Evolutionary conservation across 2,113 vertebrate species (phyloP).

Genomic region (Lonchura striata): DNA sequence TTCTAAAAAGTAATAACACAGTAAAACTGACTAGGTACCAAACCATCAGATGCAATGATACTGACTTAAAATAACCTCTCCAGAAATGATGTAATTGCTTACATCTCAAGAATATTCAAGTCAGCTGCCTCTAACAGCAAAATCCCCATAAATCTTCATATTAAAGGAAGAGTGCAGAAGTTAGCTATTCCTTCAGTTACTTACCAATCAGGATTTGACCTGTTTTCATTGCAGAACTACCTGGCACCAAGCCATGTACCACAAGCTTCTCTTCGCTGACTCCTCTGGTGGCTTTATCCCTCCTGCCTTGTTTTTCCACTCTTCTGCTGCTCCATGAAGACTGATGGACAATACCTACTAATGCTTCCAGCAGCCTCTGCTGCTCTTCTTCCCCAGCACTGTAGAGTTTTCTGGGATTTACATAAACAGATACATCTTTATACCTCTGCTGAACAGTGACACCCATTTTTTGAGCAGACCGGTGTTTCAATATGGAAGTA

Average conservation of each 20-base stretch:
- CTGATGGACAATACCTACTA: slow-evolving; percentile 88
- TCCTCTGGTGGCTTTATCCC: slow-evolving; percentile 7
- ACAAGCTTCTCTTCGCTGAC: slow-evolving; percentile 77
- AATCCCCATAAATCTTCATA: not conserved
- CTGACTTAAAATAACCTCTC: not conserved
- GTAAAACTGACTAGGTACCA: not conserved
- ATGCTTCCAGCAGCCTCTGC: slow-evolving; percentile 82
- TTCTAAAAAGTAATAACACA: not conserved
- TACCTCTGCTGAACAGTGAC: slow-evolving; percentile 74
- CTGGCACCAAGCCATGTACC: slow-evolving; percentile 87
- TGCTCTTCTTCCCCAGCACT: slow-evolving; percentile 68
- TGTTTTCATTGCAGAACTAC: slow-evolving; percentile 87
- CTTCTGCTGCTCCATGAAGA: slow-evolving; percentile 77
- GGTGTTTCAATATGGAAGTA: slow-evolving; percentile 89
- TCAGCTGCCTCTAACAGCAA: not conserved
- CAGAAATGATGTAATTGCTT: not conserved
- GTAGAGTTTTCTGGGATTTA: slow-evolving; percentile 87
- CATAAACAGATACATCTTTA: slow-evolving; percentile 87
- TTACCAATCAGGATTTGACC: slow-evolving; percentile 91
- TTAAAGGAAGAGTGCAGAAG: not conserved
- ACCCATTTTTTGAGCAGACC: slow-evolving; percentile 71
- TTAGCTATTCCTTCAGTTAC: not conserved
- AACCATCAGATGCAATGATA: not conserved
- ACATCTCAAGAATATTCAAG: not conserved
- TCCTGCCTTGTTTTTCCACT: slow-evolving; percentile 52